Conservation (phyloP, 2,888 invertebrate genomes). For the Fragum fragum region DNA sequence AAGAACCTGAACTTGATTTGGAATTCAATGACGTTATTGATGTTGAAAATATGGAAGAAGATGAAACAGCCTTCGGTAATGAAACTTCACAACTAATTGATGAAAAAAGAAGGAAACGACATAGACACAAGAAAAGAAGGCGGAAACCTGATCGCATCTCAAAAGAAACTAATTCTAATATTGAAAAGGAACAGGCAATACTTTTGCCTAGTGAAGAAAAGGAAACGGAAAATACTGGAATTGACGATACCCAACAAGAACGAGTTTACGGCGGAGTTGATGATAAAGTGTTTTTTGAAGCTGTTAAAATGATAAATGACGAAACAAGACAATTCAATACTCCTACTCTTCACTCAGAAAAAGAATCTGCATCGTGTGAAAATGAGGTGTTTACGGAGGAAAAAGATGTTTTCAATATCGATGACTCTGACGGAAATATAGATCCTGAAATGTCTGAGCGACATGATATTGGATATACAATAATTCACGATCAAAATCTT, state of each 20-base stretch:
- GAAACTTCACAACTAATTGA: conserved; percentile 24
- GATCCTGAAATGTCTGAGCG: background rate
- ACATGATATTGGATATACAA: background rate
- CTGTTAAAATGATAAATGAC: conserved; percentile 5
- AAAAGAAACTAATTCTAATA: background rate
- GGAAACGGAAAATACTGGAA: background rate
- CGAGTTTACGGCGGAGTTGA: background rate
- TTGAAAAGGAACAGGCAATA: background rate
- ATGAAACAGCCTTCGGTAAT: background rate
- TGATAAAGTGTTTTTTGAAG: conserved; percentile 5
- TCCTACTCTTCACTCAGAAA: background rate
- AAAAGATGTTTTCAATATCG: background rate
- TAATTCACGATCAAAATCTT: background rate
- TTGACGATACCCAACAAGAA: background rate
- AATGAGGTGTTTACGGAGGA: background rate
- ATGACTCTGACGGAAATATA: background rate
- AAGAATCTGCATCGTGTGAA: background rate
- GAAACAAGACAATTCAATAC: conserved; percentile 8
- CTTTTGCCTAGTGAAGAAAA: background rate
- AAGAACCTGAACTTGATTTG: conserved; percentile 62
- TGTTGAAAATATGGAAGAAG: conserved; percentile 49
- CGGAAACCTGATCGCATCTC: background rate
- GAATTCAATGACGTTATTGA: conserved; percentile 58
- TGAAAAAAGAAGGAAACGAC: conserved; percentile 42
- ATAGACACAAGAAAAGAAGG: conserved; percentile 42